These are phyloP conservation scores for Callitettix versicolor DNA, from an alignment of 1,140 invertebrate genomes.

Conservation along the genomic window DNA sequence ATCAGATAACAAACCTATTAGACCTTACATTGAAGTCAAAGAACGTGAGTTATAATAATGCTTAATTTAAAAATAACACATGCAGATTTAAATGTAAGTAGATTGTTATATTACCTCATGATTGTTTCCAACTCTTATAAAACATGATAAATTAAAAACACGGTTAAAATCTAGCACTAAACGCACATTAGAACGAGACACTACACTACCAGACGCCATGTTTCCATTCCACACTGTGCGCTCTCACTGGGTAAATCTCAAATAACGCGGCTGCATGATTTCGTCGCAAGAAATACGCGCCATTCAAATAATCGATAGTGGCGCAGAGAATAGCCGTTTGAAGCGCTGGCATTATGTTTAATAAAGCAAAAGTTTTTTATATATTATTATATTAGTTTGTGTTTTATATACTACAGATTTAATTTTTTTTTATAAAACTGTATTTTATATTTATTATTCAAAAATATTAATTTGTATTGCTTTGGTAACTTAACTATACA, in stretches of 20 bases:
- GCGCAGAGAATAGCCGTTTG: slow-evolving; percentile 6
- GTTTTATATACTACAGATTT: no score
- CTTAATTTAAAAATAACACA: no score
- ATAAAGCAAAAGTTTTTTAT: no score
- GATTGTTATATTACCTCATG: background rate
- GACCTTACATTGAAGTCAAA: no score
- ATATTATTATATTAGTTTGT: no score
- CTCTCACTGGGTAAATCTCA: slow-evolving; percentile 11
- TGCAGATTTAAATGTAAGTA: no score
- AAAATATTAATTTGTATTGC: no score
- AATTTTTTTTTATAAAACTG: no score
- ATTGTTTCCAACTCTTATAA: slow-evolving; percentile 2
- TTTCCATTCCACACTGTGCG: slow-evolving; percentile 13
- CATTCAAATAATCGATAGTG: slow-evolving; percentile 13
- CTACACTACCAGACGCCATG: slow-evolving; percentile 12
- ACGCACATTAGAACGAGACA: slow-evolving; percentile 9
- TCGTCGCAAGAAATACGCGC: slow-evolving; percentile 16
- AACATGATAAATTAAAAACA: slow-evolving; percentile 6
- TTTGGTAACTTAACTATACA: no score
- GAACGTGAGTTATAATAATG: no score
- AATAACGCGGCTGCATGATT: slow-evolving; percentile 14
- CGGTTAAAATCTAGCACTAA: slow-evolving; percentile 10
- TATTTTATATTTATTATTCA: no score
- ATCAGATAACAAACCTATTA: no score
- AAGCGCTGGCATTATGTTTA: background rate